Conservation (phyloP, 2,888 invertebrate genomes). For the Theristus sp. region DNA sequence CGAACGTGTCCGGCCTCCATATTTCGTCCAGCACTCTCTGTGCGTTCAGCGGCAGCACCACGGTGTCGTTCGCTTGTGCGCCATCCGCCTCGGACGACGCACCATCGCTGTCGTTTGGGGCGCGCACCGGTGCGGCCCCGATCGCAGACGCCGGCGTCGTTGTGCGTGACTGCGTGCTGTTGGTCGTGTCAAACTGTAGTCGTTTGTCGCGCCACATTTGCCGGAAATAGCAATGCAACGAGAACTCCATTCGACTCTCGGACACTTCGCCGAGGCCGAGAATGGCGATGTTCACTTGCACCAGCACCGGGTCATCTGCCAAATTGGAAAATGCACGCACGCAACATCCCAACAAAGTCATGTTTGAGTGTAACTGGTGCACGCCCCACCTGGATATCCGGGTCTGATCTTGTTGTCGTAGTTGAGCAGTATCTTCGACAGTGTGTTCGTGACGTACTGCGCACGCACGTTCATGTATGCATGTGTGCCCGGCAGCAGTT, state of each 20-base stretch:
- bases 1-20: slow-evolving; percentile 91
- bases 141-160: too few relatives aligned
- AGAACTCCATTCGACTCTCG: slow-evolving; percentile 68
- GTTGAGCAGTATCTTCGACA: slow-evolving; percentile 16
- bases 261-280: slow-evolving; percentile 70
- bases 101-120: too few relatives aligned
- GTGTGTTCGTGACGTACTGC: slow-evolving; percentile 16
- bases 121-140: too few relatives aligned
- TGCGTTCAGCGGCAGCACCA: slow-evolving; percentile 44
- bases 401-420: slow-evolving; percentile 19
- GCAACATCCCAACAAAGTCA: too few relatives aligned
- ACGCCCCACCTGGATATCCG: slow-evolving; percentile 8
- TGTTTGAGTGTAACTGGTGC: not conserved
- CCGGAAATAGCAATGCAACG: slow-evolving; percentile 70
- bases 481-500: too few relatives aligned
- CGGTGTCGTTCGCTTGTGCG: too few relatives aligned
- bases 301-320: slow-evolving; percentile 44
- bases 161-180: too few relatives aligned
- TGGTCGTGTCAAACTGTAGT: slow-evolving; percentile 48
- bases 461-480: too few relatives aligned
- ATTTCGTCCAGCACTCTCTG: slow-evolving; percentile 69
- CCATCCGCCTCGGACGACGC: too few relatives aligned
- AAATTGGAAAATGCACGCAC: too few relatives aligned
- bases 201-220: slow-evolving; percentile 66
- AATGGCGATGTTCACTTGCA: slow-evolving; percentile 65